Base-by-base conservation (phyloP, 2,888 invertebrate genomes). In the Dermolepida albohirtum region DNA sequence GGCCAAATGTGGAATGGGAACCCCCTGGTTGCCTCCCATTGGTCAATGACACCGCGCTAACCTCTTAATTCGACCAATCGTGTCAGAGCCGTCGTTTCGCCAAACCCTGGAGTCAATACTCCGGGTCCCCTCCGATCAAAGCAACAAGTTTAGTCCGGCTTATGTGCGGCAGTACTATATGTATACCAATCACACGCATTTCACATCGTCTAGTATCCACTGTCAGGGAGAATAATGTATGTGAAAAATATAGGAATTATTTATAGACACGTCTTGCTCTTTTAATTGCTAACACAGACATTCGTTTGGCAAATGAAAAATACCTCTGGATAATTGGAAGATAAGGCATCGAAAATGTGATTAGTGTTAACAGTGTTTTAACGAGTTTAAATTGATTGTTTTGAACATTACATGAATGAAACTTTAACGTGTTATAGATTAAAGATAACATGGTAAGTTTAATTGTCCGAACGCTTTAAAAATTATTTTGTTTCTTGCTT, bases 71-170 rank as follows among this genome's bases (percentile, higher is more conserved):
- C 70, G 67, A 72, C 81, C 80, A 81, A 81, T 81, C 71, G 69
- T 40, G 64, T 50, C 51, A 68, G 67, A 54, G 65, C 59, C 72
- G 72, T 52, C 64, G 66, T 64, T 71, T 75, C 70, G 77, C 75
- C 75, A 72, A 74, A 70, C 70, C 72, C 69, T 69, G 73, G 75
- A 78, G 79, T 81, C 79, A 75, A 79, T 79, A 80, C 75, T 74
- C 74, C 72, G 71, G 69, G 34, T 10, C 6, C 34, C 34, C 34
- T 44, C 73, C 67, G 63, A 70, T 70, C 50, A 57, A 65, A 68
- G 79, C 80, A 81, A 80, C 79, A 80, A 79, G 81, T 79, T 78
- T 73, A 72, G 73, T 72, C 70, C 69, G 67, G 67, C 66, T 69
- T 68, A 64, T 71, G 66, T 72, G 69, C 69, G 72, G 71, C 70